Base-by-base conservation (phyloP, 2,888 invertebrate genomes). In the Micropterix aruncella region DNA sequence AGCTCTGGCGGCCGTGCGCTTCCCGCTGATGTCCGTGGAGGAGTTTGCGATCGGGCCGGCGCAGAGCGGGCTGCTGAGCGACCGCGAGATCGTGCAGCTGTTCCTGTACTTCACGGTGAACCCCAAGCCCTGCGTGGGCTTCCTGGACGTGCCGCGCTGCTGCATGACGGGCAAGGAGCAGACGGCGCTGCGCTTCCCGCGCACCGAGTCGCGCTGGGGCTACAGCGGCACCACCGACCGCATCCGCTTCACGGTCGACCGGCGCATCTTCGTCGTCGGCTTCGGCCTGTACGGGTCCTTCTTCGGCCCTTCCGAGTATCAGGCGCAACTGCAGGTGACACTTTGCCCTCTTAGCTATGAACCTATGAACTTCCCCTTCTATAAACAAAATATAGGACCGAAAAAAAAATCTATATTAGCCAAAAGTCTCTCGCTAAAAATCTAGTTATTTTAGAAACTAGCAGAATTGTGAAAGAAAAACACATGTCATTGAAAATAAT, bases 241-340 rank as follows among this genome's bases (percentile, higher is more conserved):
- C 52, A 86, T 89, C 51, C 74, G 87, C 54, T 89, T 90, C 59
- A 79, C 79, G 19, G 87, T 86, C 1, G 87, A 89, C 58, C 75
- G 81, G 53, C 72, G 82, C 47, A 85, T 90, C 52, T 88, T 83
- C 62, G 77, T 90, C 16, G 83, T 87, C 47, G 90, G 89, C 1
- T 86, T 89, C 61, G 89, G 89, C 46, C 65, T 90, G 49, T 89
- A 87, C 60, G 89, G 88, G 19, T 85, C 87, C 19, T 83, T 86
- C 54, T 81, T 83, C 59, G 84, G 83, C 17, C 76, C 80, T 2
- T 77, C 81, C 4, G 86, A 87, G 57, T 89, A 88, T 60, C 76
- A 80, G 57, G 85, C 83, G 37, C 75, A 77, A 53, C 78, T 88
- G 52, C 71, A 71, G 61, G 71, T 70, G 18, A 52, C 59, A 56